Conservation (phyloP, 2,888 invertebrate species). For the Mactromeris polynyma region DNA sequence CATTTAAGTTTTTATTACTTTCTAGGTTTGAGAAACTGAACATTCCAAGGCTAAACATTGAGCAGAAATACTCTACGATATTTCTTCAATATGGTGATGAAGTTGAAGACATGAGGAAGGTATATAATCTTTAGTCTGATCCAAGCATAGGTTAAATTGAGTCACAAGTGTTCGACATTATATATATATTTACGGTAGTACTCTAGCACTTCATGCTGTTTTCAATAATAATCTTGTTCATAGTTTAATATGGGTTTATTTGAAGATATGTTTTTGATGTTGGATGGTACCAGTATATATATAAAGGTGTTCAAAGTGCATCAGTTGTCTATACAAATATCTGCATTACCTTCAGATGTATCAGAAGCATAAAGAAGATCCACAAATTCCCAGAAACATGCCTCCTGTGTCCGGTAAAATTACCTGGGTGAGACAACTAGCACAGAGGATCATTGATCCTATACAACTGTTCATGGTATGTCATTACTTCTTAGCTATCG, state of each 20-base stretch:
- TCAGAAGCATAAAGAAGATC: conserved; percentile 92
- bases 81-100: conserved; percentile 81
- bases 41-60: conserved; percentile 91
- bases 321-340: background rate
- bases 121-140: background rate
- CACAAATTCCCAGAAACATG: conserved; percentile 92
- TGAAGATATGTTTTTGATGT: no score
- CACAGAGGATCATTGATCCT: conserved; percentile 91
- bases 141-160: no score
- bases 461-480: conserved; percentile 90
- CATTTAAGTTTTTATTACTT: conserved; percentile 13
- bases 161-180: no score
- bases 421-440: conserved; percentile 94
- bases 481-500: no score
- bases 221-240: no score
- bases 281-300: no score
- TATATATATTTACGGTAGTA: no score
- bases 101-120: conserved; percentile 73
- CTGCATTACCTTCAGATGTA: conserved; percentile 88
- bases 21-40: conserved; percentile 92
- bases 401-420: conserved; percentile 94
- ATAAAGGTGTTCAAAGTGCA: no score
- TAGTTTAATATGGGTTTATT: no score
- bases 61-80: conserved; percentile 89
- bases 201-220: no score